Evolutionary conservation across 2,113 vertebrate species (phyloP).

Genomic region (Dunckerocampus dactyliophorus): DNA sequence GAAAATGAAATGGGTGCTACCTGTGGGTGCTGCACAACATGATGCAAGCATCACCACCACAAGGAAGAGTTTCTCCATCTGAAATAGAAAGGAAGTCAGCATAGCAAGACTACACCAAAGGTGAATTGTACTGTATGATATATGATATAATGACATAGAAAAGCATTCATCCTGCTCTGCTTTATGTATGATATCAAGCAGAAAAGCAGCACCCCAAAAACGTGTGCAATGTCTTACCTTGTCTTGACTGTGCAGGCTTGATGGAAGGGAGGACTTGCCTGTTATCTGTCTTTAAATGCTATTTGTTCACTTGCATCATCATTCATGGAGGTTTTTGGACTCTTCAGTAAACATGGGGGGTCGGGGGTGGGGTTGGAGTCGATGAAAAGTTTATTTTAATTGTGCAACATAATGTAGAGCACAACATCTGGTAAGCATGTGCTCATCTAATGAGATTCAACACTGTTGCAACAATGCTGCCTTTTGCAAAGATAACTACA

Average conservation of each 20-base stretch:
- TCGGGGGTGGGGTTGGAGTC: too few relatives aligned
- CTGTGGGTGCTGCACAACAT: constrained; percentile 17
- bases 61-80: constrained; percentile 44
- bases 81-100: not conserved
- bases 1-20: not conserved
- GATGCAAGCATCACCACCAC: constrained; percentile 11
- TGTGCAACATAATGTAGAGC: too few relatives aligned
- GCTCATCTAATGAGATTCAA: too few relatives aligned
- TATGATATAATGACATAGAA: not conserved
- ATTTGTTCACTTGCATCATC: too few relatives aligned
- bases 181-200: too few relatives aligned
- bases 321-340: not conserved
- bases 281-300: not conserved
- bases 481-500: too few relatives aligned
- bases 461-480: too few relatives aligned
- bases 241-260: not conserved
- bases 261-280: not conserved
- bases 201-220: not conserved
- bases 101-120: not conserved
- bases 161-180: not conserved
- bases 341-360: not conserved
- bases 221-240: not conserved
- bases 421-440: too few relatives aligned
- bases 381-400: too few relatives aligned
- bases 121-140: not conserved